Evolutionary conservation across 2,113 vertebrate genomes (phyloP), one percentile per base, ranked within the genome.

Genomic region (Actenoides lindsayi): DNA sequence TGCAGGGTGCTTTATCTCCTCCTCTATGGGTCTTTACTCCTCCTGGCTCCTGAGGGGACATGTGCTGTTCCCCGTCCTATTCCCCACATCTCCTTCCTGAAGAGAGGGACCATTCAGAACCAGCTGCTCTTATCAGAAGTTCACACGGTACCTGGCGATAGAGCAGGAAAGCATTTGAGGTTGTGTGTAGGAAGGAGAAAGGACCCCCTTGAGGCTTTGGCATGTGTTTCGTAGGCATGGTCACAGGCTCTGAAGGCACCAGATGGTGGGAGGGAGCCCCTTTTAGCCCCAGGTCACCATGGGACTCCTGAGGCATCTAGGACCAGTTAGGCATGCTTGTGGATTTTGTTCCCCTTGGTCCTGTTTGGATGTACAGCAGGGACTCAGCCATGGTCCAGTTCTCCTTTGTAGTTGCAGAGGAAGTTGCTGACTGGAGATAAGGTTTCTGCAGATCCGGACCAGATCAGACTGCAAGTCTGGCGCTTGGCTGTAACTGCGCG

Each of bases 371-470:
- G 65, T 83, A 8, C 50, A 77, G 75, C n/a, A 57, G 63, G 82
- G 88, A 93, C 50, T 48, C 90, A 90, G 59, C 83, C 31, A 1
- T 37, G 76, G 68, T n/a, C 41, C 83, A 63, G 75, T 71, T 80
- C 81, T 60, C 75, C 83, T 94, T 95, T 96, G 90, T 86, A 94
- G 94, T 28, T 95, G 83, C 71, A 88, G 76, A 92, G 94, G 96
- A 96, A 96, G 76, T 94, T 90, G 59, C 94, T 90, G 93, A 86
- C 93, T 88, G 79, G 51, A 96, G 94, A 96, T 94, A 90, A 96
- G 79, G 76, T 70, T 81, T 67, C 83, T 25, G 63, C 73, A 83
- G 90, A 83, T 94, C 90, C 56, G 68, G 90, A 51, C 85, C 56
- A 2, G 33, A 21, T 94, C 83, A 83, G 79, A 42, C 85, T 83